These are phyloP conservation scores for Neodontobutis hainanensis DNA, from an alignment of 2,113 vertebrate species.

Conservation along the genomic window DNA sequence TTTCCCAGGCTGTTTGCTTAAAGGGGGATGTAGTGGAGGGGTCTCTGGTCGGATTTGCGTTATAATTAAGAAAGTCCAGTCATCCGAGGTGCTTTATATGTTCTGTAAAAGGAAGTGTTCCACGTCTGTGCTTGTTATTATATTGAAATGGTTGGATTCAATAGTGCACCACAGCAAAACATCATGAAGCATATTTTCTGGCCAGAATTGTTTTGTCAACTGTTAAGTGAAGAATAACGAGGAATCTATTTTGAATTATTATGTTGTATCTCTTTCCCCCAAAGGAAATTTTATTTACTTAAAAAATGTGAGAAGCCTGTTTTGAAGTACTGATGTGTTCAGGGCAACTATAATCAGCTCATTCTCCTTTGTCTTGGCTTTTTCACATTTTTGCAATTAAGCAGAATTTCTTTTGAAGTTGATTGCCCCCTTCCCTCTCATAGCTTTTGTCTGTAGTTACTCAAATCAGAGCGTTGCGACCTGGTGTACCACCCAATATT, in stretches of 20 bases:
- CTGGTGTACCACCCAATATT: constrained; percentile 60
- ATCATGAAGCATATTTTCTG: constrained; percentile 15
- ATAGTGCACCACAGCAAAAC: constrained; percentile 25
- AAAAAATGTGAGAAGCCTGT: constrained; percentile 32
- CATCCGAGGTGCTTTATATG: constrained; percentile 51
- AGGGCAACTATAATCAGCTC: constrained; percentile 51
- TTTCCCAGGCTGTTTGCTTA: constrained; percentile 62
- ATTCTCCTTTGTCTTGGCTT: constrained; percentile 55
- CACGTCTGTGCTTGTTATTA: constrained; percentile 39
- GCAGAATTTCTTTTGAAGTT: constrained; percentile 70
- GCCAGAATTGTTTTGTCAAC: constrained; percentile 32
- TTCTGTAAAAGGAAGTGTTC: constrained; percentile 36
- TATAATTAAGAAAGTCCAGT: constrained; percentile 72
- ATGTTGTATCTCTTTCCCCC: constrained; percentile 6
- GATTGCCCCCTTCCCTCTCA: constrained; percentile 53
- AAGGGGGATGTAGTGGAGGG: constrained; percentile 29
- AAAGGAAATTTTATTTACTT: constrained; percentile 19
- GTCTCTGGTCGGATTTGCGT: constrained; percentile 46
- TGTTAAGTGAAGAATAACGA: constrained; percentile 16
- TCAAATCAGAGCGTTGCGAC: constrained; percentile 66
- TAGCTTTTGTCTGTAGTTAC: constrained; percentile 66
- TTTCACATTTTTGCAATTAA: constrained; percentile 69
- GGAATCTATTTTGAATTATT: constrained; percentile 30
- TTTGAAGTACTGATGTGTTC: constrained; percentile 26
- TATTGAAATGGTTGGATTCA: constrained; percentile 29